Base-by-base conservation (phyloP, 2,113 vertebrate genomes). In the Pleuronectes platessa region DNA sequence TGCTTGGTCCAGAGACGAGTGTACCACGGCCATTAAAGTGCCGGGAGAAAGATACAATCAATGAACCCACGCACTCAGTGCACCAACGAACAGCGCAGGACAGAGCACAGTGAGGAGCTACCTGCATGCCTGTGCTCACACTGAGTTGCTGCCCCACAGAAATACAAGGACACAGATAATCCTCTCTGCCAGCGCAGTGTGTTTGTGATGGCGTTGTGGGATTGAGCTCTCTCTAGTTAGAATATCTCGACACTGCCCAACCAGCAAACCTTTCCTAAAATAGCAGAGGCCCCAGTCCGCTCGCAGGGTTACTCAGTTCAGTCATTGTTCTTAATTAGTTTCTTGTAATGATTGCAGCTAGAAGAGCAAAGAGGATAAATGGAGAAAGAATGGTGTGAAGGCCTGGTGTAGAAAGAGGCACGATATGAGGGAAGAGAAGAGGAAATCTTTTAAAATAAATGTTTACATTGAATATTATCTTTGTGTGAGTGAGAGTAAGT, bases 1-100 rank as follows among this genome's bases (percentile, higher is more conserved):
- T 94, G 93, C 82, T 60, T 73, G 84, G 85, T 66, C 74, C 81
- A 79, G 86, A 93, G 90, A 94, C 89, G 77, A 83, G 84, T 89
- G 94, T 85, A 94, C 78, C 87, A 92, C 86, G n/a, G 58, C 92
- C 92, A 92, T 94, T 95, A 93, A 92, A 90, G 89, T 88, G 89
- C 79, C 89, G 87, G 79, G 81, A 86, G 84, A 89, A 83, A 93
- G 95, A 94, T 95, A 94, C 93, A 95, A 95, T 94, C 92, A 59
- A 90, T 80, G 90, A 93, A 93, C 93, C 93, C 92, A 92, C 82
- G 83, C 86, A 83, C 91, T 88, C 58, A 88, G 88, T 92, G 79
- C 86, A 81, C 89, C 66, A 81, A 74, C 70, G 67, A 80, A 58
- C 68, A 77, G 64, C 12, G 49, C 84, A 65, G 84, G 87, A 81